Evolutionary conservation across 2,797 vertebrate species (phyloP).

Genomic region (Microctenopoma steveboyesi): DNA sequence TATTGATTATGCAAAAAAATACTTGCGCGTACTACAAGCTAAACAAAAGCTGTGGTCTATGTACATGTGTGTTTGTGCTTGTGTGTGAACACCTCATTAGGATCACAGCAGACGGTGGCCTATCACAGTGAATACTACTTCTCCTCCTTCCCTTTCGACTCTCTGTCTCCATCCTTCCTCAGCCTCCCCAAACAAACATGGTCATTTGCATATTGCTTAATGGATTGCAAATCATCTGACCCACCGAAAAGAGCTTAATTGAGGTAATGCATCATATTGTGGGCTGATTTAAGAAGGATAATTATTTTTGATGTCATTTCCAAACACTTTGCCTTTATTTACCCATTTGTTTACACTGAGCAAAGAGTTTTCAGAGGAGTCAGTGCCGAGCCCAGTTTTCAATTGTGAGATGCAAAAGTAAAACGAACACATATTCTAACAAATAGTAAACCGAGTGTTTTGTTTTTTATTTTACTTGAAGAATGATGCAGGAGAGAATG

Average conservation of each 20-base stretch:
- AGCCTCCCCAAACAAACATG: conserved; percentile 72
- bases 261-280: conserved; percentile 76
- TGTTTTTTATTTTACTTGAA: background rate
- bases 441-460: background rate
- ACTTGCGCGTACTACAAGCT: conserved; percentile 37
- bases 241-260: conserved; percentile 70
- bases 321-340: conserved; percentile 34
- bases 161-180: conserved; percentile 33
- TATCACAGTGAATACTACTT: conserved; percentile 66
- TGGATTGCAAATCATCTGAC: conserved; percentile 73
- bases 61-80: conserved; percentile 2
- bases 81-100: conserved; percentile 72
- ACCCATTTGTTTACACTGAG: conserved; percentile 26
- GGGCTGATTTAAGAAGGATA: conserved; percentile 55
- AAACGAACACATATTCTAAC: background rate
- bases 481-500: background rate
- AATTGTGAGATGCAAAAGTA: background rate
- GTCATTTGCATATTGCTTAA: conserved; percentile 81
- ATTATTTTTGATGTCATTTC: conserved; percentile 59
- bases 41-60: conserved; percentile 27
- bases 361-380: conserved; percentile 13
- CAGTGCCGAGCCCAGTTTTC: background rate
- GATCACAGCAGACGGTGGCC: conserved; percentile 63
- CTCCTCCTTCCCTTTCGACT: conserved; percentile 24
- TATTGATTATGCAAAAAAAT: conserved; percentile 48